Evolutionary conservation across 2,797 vertebrate species (phyloP).

Genomic region (Pelobates cultripes): DNA sequence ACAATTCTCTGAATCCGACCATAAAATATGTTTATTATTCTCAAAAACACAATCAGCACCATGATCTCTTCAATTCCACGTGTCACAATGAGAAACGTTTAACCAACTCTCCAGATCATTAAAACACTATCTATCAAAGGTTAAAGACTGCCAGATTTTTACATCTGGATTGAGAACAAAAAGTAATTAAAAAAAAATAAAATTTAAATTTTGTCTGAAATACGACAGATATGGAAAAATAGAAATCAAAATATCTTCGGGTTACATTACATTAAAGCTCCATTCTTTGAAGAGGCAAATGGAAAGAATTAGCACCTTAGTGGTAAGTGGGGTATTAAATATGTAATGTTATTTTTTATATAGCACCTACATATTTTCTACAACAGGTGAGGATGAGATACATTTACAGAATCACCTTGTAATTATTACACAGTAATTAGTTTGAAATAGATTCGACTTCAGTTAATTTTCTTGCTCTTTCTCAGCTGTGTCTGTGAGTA

Average conservation of each 20-base stretch:
- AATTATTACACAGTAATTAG: too few species aligned
- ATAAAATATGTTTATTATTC: constrained; percentile 2
- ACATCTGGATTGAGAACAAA: background rate
- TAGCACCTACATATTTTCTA: too few species aligned
- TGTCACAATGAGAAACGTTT: background rate
- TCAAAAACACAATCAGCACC: background rate
- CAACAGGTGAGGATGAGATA: too few species aligned
- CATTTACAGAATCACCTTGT: too few species aligned
- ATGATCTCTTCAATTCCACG: background rate
- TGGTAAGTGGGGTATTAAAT: too few species aligned
- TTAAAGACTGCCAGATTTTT: constrained; percentile 14
- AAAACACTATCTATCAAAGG: constrained; percentile 15
- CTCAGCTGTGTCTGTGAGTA: too few species aligned
- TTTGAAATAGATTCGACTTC: too few species aligned
- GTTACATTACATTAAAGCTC: background rate
- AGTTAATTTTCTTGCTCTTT: too few species aligned
- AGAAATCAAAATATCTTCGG: constrained; percentile 1
- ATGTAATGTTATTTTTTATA: too few species aligned
- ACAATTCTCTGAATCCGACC: background rate
- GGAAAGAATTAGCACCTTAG: too few species aligned
- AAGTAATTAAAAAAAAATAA: background rate
- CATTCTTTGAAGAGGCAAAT: too few species aligned
- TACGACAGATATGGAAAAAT: background rate
- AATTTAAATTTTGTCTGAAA: background rate
- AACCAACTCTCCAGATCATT: background rate